phyloP scores from a whole-genome alignment of 92 coral and sea anemone genomes.

The Zoanthus sociatus region DNA sequence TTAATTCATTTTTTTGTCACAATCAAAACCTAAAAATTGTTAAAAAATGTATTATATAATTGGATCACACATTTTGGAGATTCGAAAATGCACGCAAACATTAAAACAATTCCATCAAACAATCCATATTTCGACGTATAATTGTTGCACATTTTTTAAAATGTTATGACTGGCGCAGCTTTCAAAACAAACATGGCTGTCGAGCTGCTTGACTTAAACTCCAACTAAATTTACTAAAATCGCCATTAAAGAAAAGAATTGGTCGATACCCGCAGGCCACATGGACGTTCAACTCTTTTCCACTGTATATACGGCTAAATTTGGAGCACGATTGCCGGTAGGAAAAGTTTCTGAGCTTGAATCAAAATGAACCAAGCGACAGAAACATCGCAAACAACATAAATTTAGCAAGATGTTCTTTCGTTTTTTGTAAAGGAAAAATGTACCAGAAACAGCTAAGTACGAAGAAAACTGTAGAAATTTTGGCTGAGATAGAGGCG shows the following conservation, averaged over 20 bases:
- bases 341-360: slow-evolving; percentile 11
- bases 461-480: slow-evolving; percentile 18
- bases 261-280: slow-evolving; percentile 3
- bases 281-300: slow-evolving; percentile 8
- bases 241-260: background rate
- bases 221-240: background rate
- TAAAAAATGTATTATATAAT: too few species aligned
- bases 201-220: slow-evolving; percentile 1
- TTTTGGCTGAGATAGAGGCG: background rate
- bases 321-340: slow-evolving; percentile 4
- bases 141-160: background rate
- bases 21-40: background rate
- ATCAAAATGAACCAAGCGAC: slow-evolving; percentile 24
- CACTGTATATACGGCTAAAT: slow-evolving; percentile 10
- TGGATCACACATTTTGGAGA: too few species aligned
- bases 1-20: background rate
- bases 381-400: slow-evolving; percentile 30
- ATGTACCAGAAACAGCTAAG: slow-evolving; percentile 24
- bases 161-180: slow-evolving; percentile 2
- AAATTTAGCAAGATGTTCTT: slow-evolving; percentile 40
- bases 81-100: too few species aligned
- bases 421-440: background rate
- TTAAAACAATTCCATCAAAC: background rate
- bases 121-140: background rate
- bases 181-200: slow-evolving; percentile 14